Conservation (phyloP, 1,140 invertebrate species). For the Dryas iulia region DNA sequence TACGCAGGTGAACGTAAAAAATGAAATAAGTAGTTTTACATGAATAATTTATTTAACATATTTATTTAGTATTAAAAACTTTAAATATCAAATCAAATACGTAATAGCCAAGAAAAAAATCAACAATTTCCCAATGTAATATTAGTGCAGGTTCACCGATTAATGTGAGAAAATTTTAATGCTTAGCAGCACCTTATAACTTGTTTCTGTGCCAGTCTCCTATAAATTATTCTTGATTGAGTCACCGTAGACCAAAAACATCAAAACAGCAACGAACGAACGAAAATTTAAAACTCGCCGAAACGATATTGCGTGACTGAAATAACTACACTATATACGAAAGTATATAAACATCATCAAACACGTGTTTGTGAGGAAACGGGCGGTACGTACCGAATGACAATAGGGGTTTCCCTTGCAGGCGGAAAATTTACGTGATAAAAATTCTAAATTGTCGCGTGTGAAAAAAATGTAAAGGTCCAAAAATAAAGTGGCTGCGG, state of each 20-base stretch:
- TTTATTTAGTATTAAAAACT: background rate
- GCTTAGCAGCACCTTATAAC: background rate
- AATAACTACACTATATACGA: slow-evolving; percentile 62
- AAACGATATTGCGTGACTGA: slow-evolving; percentile 72
- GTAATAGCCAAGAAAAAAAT: background rate
- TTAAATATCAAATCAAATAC: background rate
- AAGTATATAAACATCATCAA: slow-evolving; percentile 58
- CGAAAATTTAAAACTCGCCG: slow-evolving; percentile 55
- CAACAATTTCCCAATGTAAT: background rate
- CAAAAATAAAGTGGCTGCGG: slow-evolving; percentile 77
- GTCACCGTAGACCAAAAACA: slow-evolving; percentile 44
- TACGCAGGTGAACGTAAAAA: background rate
- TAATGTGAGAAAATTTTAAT: slow-evolving; percentile 19
- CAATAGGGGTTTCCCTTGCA: slow-evolving; percentile 77
- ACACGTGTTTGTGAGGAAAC: slow-evolving; percentile 77
- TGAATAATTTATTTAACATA: background rate
- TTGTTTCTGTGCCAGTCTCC: slow-evolving; percentile 42
- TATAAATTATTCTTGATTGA: slow-evolving; percentile 60
- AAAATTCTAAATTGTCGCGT: slow-evolving; percentile 75
- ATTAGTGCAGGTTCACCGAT: background rate
- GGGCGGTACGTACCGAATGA: slow-evolving; percentile 62
- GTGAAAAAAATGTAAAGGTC: slow-evolving; percentile 74
- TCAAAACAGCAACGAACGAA: slow-evolving; percentile 41
- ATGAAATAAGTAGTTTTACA: background rate
- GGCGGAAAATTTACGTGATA: slow-evolving; percentile 79